Conservation (phyloP, 2,797 vertebrate species). For the Agapornis canus region DNA sequence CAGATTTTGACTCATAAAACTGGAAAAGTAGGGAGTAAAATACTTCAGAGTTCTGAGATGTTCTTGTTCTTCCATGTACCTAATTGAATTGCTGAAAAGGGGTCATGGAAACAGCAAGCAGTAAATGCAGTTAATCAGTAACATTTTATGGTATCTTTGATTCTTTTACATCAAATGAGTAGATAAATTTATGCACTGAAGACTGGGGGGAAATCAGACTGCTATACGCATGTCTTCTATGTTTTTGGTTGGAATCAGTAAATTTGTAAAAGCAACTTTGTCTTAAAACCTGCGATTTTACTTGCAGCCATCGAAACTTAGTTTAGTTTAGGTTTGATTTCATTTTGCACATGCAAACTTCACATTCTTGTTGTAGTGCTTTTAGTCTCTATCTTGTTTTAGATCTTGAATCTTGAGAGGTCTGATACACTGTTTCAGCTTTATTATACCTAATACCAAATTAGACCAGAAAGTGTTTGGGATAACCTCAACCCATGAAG, state of each 20-base stretch:
- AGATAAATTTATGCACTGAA: not conserved
- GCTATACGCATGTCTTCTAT: not conserved
- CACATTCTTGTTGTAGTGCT: not conserved
- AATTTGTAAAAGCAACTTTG: not conserved
- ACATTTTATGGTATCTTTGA: constrained; percentile 2
- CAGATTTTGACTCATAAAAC: not conserved
- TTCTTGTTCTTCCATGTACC: not conserved
- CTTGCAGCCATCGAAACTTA: not conserved
- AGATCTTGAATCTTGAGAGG: not conserved
- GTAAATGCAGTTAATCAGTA: constrained; percentile 28
- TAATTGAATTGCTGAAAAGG: not conserved
- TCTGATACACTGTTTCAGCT: not conserved
- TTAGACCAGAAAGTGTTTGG: not conserved
- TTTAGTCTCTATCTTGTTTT: not conserved
- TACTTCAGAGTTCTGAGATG: not conserved
- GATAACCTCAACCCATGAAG: not conserved
- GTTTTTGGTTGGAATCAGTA: not conserved
- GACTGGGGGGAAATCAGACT: not conserved
- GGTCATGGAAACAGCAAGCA: not conserved
- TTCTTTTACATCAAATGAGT: not conserved
- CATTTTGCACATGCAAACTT: not conserved
- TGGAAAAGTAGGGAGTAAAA: not conserved
- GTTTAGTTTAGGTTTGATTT: not conserved
- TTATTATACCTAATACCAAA: not conserved
- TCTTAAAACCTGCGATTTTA: not conserved